These are phyloP conservation scores for Ennomos erosarius DNA, from an alignment of 2,888 invertebrate species.

Conservation along the genomic window DNA sequence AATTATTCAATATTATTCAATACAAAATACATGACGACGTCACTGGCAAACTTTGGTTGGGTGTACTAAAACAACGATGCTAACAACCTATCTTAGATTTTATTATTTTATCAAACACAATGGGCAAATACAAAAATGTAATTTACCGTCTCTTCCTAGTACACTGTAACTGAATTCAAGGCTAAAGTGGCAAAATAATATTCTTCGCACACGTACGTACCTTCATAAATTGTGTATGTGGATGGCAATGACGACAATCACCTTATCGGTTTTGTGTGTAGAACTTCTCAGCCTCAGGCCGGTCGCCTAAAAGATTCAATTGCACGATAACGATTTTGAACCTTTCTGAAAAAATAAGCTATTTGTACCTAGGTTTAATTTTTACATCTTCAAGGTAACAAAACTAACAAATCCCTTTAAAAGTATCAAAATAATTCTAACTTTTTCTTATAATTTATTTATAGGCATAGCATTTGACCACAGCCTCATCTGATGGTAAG, in stretches of 20 bases:
- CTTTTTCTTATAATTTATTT: too few species aligned
- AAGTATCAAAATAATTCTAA: too few species aligned
- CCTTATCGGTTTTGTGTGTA: slow-evolving; percentile 7
- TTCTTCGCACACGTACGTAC: slow-evolving; percentile 4
- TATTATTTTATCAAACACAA: slow-evolving; percentile 5
- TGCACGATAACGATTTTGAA: too few species aligned
- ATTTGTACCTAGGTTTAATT: too few species aligned
- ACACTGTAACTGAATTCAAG: slow-evolving; percentile 27
- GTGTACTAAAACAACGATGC: background rate
- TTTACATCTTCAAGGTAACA: too few species aligned
- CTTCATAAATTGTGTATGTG: background rate
- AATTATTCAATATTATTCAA: too few species aligned
- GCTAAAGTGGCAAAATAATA: slow-evolving; percentile 11
- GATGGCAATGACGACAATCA: slow-evolving; percentile 11
- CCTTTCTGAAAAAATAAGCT: too few species aligned
- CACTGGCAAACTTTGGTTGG: background rate
- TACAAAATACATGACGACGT: too few species aligned
- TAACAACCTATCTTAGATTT: slow-evolving; percentile 1
- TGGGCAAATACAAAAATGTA: slow-evolving; percentile 17
- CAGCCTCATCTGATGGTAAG: too few species aligned
- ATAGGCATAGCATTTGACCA: too few species aligned
- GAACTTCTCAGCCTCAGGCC: background rate
- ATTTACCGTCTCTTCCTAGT: slow-evolving; percentile 23
- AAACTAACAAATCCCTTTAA: too few species aligned
- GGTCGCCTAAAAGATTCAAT: background rate